Percentiles rank a stretch among this genome's conserved stretches.
These are phyloP conservation scores for Heteromyza rotundicornis DNA, from an alignment of 2,888 invertebrate genomes.

Conservation along the genomic window DNA sequence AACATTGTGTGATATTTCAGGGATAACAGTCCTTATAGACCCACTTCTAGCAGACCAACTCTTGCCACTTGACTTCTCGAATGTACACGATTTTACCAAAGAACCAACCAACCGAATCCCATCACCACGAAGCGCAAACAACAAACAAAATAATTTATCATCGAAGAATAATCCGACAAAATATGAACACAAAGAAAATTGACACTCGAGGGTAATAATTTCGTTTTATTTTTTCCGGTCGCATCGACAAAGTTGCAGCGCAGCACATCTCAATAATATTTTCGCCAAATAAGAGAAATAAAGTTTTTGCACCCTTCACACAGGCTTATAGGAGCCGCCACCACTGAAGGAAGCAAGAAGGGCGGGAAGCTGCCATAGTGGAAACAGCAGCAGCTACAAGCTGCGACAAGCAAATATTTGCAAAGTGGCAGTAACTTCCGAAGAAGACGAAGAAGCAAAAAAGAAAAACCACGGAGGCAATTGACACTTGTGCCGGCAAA, in stretches of 20 bases:
- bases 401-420: slow-evolving; percentile 47
- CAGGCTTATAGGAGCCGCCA: slow-evolving; percentile 39
- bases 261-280: slow-evolving; percentile 17
- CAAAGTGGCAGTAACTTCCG: slow-evolving; percentile 47
- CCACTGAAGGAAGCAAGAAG: slow-evolving; percentile 11
- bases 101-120: no score
- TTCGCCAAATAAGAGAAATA: slow-evolving; percentile 45
- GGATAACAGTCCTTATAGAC: no score
- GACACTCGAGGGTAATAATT: slow-evolving; percentile 2
- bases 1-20: no score
- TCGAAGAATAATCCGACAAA: slow-evolving; percentile 17
- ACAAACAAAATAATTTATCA: slow-evolving; percentile 49
- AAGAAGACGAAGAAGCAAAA: slow-evolving; percentile 9
- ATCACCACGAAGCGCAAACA: slow-evolving; percentile 16
- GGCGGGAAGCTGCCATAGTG: no score
- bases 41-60: no score
- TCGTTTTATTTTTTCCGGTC: not conserved
- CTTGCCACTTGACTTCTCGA: no score
- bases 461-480: slow-evolving; percentile 25
- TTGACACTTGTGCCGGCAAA: not conserved
- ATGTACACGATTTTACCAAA: no score
- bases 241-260: slow-evolving; percentile 40
- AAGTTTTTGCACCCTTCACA: slow-evolving; percentile 45
- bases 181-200: not conserved
- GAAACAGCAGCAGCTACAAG: slow-evolving; percentile 6